These are phyloP conservation scores for Sarcophilus harrisii DNA, from an alignment of 2,797 vertebrate species.

Conservation along the genomic window DNA sequence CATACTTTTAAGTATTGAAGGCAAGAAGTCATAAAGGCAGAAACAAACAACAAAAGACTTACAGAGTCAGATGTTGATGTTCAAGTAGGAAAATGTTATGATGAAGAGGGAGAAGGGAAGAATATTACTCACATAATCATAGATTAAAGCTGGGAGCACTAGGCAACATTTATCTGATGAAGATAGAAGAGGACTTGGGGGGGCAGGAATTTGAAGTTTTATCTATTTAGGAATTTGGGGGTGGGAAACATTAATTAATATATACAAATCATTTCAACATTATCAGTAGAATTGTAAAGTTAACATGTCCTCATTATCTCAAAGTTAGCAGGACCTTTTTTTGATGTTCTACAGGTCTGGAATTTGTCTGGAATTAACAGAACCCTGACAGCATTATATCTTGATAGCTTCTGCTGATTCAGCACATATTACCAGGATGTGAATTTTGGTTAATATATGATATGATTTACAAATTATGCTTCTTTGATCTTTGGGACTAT, in stretches of 20 bases:
- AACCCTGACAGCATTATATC: neutral
- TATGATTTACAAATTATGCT: neutral
- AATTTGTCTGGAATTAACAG: neutral
- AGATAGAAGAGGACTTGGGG: neutral
- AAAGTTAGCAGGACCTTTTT: neutral
- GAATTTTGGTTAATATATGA: neutral
- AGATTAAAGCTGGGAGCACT: neutral
- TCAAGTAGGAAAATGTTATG: neutral
- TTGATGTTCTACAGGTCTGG: neutral
- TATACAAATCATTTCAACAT: neutral
- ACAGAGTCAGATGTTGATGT: neutral
- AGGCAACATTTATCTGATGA: neutral
- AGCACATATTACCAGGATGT: neutral
- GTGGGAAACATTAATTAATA: neutral
- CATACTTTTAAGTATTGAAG: neutral
- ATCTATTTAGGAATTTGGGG: neutral
- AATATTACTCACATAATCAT: neutral
- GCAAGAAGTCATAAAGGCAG: neutral
- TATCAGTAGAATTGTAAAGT: neutral
- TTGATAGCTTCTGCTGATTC: neutral
- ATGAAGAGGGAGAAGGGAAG: neutral
- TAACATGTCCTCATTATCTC: neutral
- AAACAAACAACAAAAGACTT: neutral
- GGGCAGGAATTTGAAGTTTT: neutral
- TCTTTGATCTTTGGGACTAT: neutral